Evolutionary conservation across 1,140 invertebrate species (phyloP), one percentile per base, ranked within the genome.

Genomic region (Latrodectus geometricus): DNA sequence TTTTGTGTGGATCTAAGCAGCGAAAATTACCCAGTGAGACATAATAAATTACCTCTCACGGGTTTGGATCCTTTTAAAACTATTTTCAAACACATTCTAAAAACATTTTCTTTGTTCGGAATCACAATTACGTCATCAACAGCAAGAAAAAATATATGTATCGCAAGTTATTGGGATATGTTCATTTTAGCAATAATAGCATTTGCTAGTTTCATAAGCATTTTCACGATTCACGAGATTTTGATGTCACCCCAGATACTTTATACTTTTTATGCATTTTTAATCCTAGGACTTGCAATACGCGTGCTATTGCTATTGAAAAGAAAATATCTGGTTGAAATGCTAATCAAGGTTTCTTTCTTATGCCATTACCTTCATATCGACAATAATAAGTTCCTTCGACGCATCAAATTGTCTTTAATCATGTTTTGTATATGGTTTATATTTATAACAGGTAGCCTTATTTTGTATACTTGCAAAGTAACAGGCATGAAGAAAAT

Each of bases 221-320:
- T 61, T 56, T 56, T 56, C 8, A 76, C 74, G 15, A 76, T 76
- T 48, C 21, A 61, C 8, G 11, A 17, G 0, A 14, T 76, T 35
- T 21, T 76, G 1, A 9, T 5, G 9, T n/a, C n/a, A 50, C 20
- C 9, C 0, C 74, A 76, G 12, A 76, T 76, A 20, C 74, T 54
- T 15, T 56, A 54, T 35, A 76, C 74, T 15, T 76, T 76, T 76
- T 76, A 76, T 23, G 50, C 52, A 0, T 76, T 23, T 61, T 56
- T 76, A 1, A 61, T 21, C 7, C 21, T 76, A 56, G 74, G 74
- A 54, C 54, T 76, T 8, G 12, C 48, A 14, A 76, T 56, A 23
- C 74, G 74, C 20, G 9, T 76, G 8, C 56, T 48, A 9, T 76
- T 54, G 17, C 14, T 76, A 15, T 54, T 48, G 4, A 56, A 56